Evolutionary conservation across 2,797 vertebrate genomes (phyloP).

Genomic region (Chanos chanos): DNA sequence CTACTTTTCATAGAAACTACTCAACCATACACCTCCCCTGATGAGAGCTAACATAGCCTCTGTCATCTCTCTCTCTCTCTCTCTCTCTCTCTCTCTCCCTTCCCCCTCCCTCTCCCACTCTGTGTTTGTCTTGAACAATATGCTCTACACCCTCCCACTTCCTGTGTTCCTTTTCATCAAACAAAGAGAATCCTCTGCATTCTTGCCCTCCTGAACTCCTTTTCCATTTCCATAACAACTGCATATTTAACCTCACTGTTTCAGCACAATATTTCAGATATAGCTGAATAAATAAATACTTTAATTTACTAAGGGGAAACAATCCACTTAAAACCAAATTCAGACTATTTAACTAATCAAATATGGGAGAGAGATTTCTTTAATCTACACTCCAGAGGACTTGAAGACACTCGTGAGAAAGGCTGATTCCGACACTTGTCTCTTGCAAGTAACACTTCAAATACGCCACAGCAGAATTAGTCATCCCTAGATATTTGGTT

Average conservation of each 20-base stretch:
- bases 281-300: neutral
- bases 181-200: neutral
- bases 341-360: neutral
- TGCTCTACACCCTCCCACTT: neutral
- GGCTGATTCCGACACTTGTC: neutral
- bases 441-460: neutral
- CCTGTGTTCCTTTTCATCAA: neutral
- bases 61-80: no score
- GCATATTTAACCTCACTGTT: neutral
- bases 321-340: neutral
- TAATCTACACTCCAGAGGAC: neutral
- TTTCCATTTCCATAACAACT: neutral
- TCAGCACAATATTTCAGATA: neutral
- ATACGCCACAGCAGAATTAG: neutral
- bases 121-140: no score
- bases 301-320: neutral
- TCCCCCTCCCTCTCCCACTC: no score
- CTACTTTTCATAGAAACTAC: slow-evolving; percentile 21
- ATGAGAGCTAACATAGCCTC: slow-evolving; percentile 28
- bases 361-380: neutral
- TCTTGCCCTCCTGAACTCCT: neutral
- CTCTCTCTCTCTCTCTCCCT: no score
- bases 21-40: slow-evolving; percentile 22
- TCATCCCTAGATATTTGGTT: neutral
- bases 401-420: neutral